Conservation (phyloP, 2,797 vertebrate species). For the Sciurus vulgaris region DNA sequence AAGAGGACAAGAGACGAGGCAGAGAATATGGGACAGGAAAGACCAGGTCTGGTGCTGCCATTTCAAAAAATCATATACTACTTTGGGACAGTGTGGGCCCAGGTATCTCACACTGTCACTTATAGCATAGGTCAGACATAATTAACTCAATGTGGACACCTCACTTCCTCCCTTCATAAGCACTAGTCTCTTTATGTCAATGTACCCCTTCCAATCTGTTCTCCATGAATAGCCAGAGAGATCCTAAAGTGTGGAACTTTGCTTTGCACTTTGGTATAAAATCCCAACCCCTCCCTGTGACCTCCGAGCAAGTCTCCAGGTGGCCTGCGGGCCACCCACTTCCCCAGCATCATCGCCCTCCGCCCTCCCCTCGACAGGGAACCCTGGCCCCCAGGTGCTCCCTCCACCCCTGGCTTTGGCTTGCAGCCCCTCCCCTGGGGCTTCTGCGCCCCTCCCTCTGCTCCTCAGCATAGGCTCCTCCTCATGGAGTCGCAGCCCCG, state of each 20-base stretch:
- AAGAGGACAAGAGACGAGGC: background rate
- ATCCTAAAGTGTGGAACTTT: background rate
- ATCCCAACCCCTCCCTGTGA: background rate
- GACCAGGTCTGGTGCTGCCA: background rate
- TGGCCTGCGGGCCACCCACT: fast-evolving
- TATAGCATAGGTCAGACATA: background rate
- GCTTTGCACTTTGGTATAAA: conserved; percentile 6
- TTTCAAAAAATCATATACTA: background rate
- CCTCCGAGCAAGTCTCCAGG: background rate
- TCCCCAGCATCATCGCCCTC: fast-evolving
- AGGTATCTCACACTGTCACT: background rate
- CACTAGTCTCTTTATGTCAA: background rate
- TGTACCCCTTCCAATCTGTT: background rate
- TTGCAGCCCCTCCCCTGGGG: background rate
- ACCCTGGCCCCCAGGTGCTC: fast-evolving
- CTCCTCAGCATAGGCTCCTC: too few species aligned
- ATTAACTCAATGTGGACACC: too few species aligned
- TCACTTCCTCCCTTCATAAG: background rate
- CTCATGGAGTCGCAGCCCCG: too few species aligned
- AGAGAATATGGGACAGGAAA: background rate
- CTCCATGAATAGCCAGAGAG: background rate
- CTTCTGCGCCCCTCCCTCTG: background rate
- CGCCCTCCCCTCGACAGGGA: fast-evolving
- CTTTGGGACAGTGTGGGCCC: background rate
- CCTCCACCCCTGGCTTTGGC: background rate